Evolutionary conservation across 2,888 invertebrate species (phyloP), one percentile per base, ranked within the genome.

Genomic region (Onthophagus sagittarius): DNA sequence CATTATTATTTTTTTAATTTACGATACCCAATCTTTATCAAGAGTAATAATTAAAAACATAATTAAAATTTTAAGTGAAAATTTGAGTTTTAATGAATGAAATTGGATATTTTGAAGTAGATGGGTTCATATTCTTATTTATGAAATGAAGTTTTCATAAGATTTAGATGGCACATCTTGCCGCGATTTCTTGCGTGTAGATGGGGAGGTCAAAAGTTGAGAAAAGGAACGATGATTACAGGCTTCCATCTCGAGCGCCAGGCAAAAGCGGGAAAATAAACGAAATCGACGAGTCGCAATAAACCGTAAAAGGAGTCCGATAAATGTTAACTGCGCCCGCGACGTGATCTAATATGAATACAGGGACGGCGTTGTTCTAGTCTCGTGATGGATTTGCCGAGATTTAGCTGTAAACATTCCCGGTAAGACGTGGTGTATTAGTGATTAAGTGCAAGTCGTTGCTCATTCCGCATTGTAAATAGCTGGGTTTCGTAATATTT

Each of bases 321-420:
- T 67, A 67, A 67, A 67, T 67, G 67, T 67, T 67, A 67, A 32
- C 67, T 32, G 67, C 67, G 67, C n/a, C 15, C 32, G 67, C 23
- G 32, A 67, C 67, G 67, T 67, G 67, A 67, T 67, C 67, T 67
- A 67, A 67, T 67, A 67, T 67, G 67, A 67, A 67, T 67, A 67
- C 32, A 67, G 67, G 32, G 67, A 23, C 67, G 31, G 23, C 32
- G 67, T 67, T 67, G 67, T 67, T 67, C 67, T n/a, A 6, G n/a
- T 23, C 23, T 67, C n/a, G 67, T 31, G 67, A 67, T 67, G 67
- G 32, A 67, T 67, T 67, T 67, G 31, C 32, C 32, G 31, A 67
- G 67, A 67, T 67, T 67, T 67, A 67, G 39, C 39, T 53, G 39
- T 53, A 53, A 53, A 53, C 39, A 53, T 53, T 53, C 39, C 11